Base-by-base conservation (phyloP, 2,113 vertebrate genomes). In the Hippocampus barbouri region DNA sequence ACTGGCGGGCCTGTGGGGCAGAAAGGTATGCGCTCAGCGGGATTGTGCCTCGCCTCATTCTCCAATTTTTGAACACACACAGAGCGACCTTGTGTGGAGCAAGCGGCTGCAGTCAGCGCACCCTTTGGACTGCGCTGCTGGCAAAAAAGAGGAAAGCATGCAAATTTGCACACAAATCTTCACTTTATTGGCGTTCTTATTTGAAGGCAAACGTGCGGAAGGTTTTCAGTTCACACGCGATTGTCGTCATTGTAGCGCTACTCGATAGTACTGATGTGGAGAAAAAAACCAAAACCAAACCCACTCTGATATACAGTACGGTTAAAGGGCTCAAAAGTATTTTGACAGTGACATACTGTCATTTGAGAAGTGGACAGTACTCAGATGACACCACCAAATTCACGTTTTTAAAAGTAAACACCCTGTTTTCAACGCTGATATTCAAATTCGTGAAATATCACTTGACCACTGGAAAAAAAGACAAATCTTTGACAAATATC, bases 11-110 rank as follows among this genome's bases (percentile, higher is more conserved):
- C 84, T 87, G 78, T 69, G 86, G 87, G 79, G 77, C 79, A 87
- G 84, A 81, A 77, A 88, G 84, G 86, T 89, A 89, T 90, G 86
- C 87, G 89, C 88, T 86, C 85, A 73, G 89, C 79, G 76, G 88
- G 81, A 87, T 86, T 86, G 88, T 88, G 85, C 79, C 86, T 87
- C 84, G 85, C 79, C 79, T 90, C 86, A 84, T 89, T 91, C 91
- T 91, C 82, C 72, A 64, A 86, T 78, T 78, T 51, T 81, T 71
- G 87, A 89, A 91, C 90, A 89, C 90, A 92, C 88, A 92, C 89
- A 93, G 87, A 89, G 87, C 82, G 66, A 90, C 90, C 89, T 90
- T 93, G 92, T 92, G 87, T 89, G 75, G 74, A 89, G 84, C 66
- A 38, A 77, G 86, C 51, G 60, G 79, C 76, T 85, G 78, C 86